Evolutionary conservation across 2,797 vertebrate species (phyloP).

Genomic region (Sardinella longiceps): DNA sequence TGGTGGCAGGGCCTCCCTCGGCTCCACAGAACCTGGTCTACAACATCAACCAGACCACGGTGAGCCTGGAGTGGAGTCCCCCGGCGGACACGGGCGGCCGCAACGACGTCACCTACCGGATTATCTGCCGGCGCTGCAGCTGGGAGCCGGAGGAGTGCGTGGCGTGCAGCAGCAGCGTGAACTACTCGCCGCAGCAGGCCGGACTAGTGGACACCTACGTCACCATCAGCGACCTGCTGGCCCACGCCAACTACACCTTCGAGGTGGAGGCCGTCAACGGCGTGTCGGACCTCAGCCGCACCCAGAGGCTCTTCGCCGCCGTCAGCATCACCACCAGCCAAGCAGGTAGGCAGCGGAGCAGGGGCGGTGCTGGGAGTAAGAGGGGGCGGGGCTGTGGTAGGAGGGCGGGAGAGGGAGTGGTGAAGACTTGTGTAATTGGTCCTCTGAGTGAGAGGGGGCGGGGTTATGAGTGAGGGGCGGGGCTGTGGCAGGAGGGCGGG

Average conservation of each 20-base stretch:
- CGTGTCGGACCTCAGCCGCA: constrained; percentile 94
- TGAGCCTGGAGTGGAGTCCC: constrained; percentile 94
- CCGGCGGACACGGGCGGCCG: constrained; percentile 94
- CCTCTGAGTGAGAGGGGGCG: not conserved
- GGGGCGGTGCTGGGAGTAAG: not conserved
- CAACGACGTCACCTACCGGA: constrained; percentile 92
- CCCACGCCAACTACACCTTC: constrained; percentile 97
- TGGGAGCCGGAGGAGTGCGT: constrained; percentile 97
- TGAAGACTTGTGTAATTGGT: not conserved
- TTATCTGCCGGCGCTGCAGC: constrained; percentile 91
- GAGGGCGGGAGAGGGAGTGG: too few species aligned
- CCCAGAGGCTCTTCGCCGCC: constrained; percentile 95
- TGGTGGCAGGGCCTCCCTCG: constrained; percentile 90
- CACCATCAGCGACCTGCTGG: constrained; percentile 90
- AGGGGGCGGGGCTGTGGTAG: constrained; percentile 40
- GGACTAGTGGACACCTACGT: constrained; percentile 93
- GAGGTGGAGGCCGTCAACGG: constrained; percentile 99
- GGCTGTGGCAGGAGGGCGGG: constrained; percentile 42
- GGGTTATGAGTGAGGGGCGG: not conserved
- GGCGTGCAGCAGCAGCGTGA: constrained; percentile 90
- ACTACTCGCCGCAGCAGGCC: constrained; percentile 89
- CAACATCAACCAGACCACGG: constrained; percentile 98
- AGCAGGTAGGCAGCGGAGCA: constrained; percentile 82
- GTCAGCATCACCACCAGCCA: constrained; percentile 96
- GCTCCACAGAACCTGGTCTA: constrained; percentile 98